These are phyloP conservation scores for Brotula barbata DNA, from an alignment of 2,797 vertebrate genomes.

Conservation along the genomic window DNA sequence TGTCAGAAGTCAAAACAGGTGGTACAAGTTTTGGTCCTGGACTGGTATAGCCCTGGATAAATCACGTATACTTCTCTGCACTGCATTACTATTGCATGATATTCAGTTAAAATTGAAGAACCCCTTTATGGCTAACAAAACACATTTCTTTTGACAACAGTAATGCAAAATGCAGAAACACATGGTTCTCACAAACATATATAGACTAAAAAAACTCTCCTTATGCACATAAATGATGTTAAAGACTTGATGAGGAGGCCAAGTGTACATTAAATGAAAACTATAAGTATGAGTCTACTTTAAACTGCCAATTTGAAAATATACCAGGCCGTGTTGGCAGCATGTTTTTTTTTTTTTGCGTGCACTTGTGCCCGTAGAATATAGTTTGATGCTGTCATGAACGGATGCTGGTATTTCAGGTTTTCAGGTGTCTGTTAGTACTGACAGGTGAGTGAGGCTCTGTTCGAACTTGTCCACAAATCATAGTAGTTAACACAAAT, in stretches of 20 bases:
- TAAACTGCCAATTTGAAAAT: background rate
- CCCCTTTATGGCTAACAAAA: too few relatives aligned
- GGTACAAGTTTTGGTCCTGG: background rate
- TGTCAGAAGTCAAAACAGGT: conserved; percentile 1
- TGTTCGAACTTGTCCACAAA: conserved; percentile 71
- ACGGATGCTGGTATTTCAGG: conserved; percentile 71
- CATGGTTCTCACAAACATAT: too few relatives aligned
- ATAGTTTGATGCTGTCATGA: conserved; percentile 22
- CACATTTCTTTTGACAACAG: too few relatives aligned
- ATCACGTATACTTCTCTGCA: background rate
- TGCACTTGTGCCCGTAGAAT: background rate
- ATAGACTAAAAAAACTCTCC: background rate
- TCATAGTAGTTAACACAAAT: conserved; percentile 42
- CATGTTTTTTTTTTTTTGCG: conserved; percentile 2
- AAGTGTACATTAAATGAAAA: too few relatives aligned
- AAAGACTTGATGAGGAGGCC: background rate
- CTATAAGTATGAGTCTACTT: too few relatives aligned
- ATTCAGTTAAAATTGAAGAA: too few relatives aligned
- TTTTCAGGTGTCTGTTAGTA: conserved; percentile 55
- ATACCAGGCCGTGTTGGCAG: background rate
- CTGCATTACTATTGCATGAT: too few relatives aligned
- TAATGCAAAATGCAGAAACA: too few relatives aligned
- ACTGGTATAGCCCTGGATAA: background rate
- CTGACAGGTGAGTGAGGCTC: conserved; percentile 49
- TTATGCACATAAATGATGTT: background rate